A percentile compares a stretch with the other conserved stretches of the same genome.
Conservation (phyloP, 2,113 vertebrate genomes). For the Daubentonia madagascariensis region DNA sequence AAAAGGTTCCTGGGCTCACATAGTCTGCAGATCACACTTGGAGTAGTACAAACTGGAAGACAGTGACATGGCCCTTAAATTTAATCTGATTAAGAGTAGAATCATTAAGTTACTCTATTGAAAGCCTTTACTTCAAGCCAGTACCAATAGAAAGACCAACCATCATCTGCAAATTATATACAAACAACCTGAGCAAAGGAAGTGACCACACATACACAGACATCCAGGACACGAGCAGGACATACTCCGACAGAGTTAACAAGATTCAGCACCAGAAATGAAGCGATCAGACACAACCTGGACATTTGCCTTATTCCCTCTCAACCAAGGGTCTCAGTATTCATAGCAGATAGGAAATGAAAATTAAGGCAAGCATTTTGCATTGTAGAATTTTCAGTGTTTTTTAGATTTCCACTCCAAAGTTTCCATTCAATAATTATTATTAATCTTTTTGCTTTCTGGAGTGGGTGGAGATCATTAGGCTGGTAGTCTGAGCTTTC, state of each 20-base stretch:
- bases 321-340: not conserved
- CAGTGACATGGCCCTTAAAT: not conserved
- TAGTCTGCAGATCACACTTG: rapidly evolving
- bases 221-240: not conserved
- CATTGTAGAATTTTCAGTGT: not conserved
- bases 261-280: not conserved
- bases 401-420: not conserved
- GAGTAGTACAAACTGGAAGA: not conserved
- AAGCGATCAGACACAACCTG: not conserved
- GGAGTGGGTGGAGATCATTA: not conserved
- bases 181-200: not conserved
- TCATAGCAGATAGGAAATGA: not conserved
- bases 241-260: not conserved
- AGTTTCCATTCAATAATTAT: not conserved
- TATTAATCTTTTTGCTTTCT: not conserved
- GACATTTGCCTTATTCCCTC: not conserved
- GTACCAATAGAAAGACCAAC: not conserved
- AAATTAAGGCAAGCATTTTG: not conserved
- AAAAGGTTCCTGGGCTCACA: rapidly evolving
- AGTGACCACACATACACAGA: not conserved
- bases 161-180: not conserved
- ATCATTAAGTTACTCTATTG: not conserved
- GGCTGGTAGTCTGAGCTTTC: not conserved
- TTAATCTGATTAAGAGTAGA: not conserved
- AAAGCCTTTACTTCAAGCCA: not conserved